A percentile compares a stretch with the other conserved stretches of the same genome.
phyloP scores from a whole-genome alignment of 2,888 invertebrate genomes.

The Drosophila lutescens region DNA sequence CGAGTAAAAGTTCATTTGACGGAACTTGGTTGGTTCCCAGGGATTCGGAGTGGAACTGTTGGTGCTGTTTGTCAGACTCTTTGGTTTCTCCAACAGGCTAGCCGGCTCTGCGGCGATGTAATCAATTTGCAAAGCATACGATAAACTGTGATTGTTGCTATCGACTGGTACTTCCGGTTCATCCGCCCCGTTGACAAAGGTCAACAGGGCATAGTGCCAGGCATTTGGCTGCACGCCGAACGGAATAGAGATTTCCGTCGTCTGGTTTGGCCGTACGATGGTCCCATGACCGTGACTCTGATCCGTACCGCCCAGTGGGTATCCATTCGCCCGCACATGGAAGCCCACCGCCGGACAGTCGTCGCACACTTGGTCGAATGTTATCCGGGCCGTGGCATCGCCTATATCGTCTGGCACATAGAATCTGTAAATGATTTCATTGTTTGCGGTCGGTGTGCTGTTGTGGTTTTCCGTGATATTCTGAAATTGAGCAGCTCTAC shows the following conservation, averaged over 20 bases:
- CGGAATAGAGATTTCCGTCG: conserved; percentile 83
- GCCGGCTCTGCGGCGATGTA: conserved; percentile 51
- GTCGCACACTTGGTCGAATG: conserved; percentile 84
- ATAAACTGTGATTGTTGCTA: conserved; percentile 12
- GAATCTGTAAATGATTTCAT: conserved; percentile 85
- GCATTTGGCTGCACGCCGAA: conserved; percentile 86
- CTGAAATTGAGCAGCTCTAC: conserved; percentile 14
- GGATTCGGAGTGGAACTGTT: conserved; percentile 36
- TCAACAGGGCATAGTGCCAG: conserved; percentile 87
- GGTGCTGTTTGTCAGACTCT: conserved; percentile 1
- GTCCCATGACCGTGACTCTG: conserved; percentile 85
- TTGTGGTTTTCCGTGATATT: conserved; percentile 76
- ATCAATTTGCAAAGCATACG: conserved; percentile 78
- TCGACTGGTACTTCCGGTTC: conserved; percentile 17
- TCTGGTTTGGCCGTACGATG: conserved; percentile 85
- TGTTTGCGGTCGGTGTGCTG: conserved; percentile 67
- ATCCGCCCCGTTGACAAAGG: conserved; percentile 66
- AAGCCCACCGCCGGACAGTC: conserved; percentile 84
- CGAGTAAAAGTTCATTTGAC: conserved; percentile 81
- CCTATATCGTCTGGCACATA: conserved; percentile 84
- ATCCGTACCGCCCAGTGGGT: conserved; percentile 84
- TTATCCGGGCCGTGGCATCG: conserved; percentile 80
- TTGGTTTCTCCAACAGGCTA: conserved; percentile 22
- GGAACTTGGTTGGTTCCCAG: conserved; percentile 72
- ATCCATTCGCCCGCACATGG: conserved; percentile 85